Base-by-base conservation (phyloP, 1,140 invertebrate species). In the Panagrolaimus sp. region DNA sequence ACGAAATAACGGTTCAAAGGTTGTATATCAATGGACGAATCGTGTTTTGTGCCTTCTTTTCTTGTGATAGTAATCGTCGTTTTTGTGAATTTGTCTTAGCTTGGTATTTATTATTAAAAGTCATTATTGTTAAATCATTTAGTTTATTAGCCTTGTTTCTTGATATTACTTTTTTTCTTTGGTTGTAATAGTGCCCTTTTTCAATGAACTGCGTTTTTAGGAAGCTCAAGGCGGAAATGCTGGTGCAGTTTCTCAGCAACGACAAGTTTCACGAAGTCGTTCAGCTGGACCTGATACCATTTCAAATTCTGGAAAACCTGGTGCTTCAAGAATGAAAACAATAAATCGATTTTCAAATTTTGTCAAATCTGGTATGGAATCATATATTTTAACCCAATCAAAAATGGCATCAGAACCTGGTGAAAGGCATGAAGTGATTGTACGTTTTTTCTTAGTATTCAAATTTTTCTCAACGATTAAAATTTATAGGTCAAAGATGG, bases 321-420 rank as follows among this genome's bases (percentile, higher is more conserved):
- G 74, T 14, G 66, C 78, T 47, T 48, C 79, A 1, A 74, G 58
- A 28, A 75, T 80, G 67, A 73, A 78, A 68, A 78, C 66, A 38
- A 78, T 77, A 52, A 78, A 82, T 67, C 43, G 74, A 64, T 97
- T 97, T 87, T 92, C 92, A 17, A 90, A 89, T 24, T 91, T 94
- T 84, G 91, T 91, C 10, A 96, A 96, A 85, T 89, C 90, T 55
- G 91, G 91, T 28, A 90, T 91, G 68, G 93, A 96, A 80, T 91
- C 90, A 70, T 98, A 92, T 84, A 88, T 98, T 73, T 87, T 96
- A 70, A 92, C 91, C 43, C 88, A 89, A 43, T 85, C 88, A 32
- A 89, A 89, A 82, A 86, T 90, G 15, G 86, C 86, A 78, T 89
- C 92, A 21, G 87, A 89, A 7, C 90, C 92, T 32, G 86, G 85